Percentiles rank a stretch among this genome's conserved stretches.
phyloP scores from a whole-genome alignment of 1,140 invertebrate genomes.

The Plodia interpunctella region DNA sequence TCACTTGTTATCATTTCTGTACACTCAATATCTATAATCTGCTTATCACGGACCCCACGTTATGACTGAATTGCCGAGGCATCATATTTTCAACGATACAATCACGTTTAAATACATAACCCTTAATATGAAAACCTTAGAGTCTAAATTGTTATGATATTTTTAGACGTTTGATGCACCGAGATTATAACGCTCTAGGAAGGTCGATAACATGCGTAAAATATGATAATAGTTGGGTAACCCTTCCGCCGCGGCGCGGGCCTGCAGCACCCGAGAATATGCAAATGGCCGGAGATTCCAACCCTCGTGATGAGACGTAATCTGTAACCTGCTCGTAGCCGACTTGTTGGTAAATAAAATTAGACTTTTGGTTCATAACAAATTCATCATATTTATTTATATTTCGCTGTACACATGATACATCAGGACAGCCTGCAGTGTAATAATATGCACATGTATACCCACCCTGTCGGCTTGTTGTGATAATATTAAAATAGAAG shows the following conservation, averaged over 20 bases:
- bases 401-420: no score
- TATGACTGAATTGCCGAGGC: not conserved
- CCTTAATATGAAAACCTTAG: not conserved
- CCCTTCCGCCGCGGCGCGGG: not conserved
- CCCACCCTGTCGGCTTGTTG: no score
- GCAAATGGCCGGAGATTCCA: not conserved
- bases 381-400: no score
- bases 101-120: not conserved
- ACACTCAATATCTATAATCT: constrained; percentile 3
- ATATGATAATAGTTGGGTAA: constrained; percentile 11
- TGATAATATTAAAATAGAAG: no score
- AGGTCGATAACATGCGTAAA: constrained; percentile 5
- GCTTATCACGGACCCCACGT: not conserved
- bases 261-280: no score
- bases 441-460: no score
- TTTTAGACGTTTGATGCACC: constrained; percentile 1
- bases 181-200: not conserved
- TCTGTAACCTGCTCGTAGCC: not conserved
- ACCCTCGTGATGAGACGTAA: not conserved
- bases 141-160: not conserved
- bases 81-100: not conserved
- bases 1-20: not conserved
- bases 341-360: not conserved
- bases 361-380: not conserved
- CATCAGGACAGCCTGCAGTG: no score